Evolutionary conservation across 2,888 invertebrate genomes (phyloP).

Genomic region (Omphaloscelis lunosa): DNA sequence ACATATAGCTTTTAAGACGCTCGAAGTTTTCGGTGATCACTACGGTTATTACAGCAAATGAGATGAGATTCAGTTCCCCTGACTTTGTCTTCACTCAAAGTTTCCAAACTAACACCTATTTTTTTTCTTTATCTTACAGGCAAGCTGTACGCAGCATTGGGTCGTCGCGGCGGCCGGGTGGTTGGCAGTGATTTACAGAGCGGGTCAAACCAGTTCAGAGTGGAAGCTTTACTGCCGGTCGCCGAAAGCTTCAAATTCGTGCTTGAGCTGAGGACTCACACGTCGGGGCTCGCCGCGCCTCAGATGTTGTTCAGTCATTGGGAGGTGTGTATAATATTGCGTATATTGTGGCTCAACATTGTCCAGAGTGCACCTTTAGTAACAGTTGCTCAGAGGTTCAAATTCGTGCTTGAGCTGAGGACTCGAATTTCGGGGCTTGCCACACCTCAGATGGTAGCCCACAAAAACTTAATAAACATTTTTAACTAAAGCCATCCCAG

Average conservation of each 20-base stretch:
- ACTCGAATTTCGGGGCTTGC: too few relatives aligned
- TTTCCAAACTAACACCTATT: neutral
- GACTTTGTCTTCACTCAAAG: neutral
- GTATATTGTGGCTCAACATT: neutral
- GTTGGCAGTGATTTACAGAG: conserved; percentile 97
- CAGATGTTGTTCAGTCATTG: conserved; percentile 99
- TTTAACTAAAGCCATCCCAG: too few relatives aligned
- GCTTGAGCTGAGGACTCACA: conserved; percentile 97
- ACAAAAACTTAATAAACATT: too few relatives aligned
- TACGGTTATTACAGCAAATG: neutral
- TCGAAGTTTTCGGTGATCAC: neutral
- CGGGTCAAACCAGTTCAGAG: conserved; percentile 97
- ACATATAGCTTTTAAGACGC: neutral
- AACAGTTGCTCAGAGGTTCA: neutral
- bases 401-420: neutral
- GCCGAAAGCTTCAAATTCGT: conserved; percentile 99
- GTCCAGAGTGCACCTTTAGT: neutral
- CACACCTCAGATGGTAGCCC: too few relatives aligned
- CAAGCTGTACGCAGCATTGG: conserved; percentile 97
- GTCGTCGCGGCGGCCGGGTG: conserved; percentile 96
- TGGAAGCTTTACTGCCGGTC: conserved; percentile 97
- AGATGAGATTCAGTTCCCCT: neutral
- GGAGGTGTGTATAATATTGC: conserved; percentile 91
- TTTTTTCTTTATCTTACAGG: conserved; percentile 86
- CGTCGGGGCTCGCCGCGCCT: conserved; percentile 98